Evolutionary conservation across 1,140 invertebrate genomes (phyloP).

Genomic region (Cydia strobilella): DNA sequence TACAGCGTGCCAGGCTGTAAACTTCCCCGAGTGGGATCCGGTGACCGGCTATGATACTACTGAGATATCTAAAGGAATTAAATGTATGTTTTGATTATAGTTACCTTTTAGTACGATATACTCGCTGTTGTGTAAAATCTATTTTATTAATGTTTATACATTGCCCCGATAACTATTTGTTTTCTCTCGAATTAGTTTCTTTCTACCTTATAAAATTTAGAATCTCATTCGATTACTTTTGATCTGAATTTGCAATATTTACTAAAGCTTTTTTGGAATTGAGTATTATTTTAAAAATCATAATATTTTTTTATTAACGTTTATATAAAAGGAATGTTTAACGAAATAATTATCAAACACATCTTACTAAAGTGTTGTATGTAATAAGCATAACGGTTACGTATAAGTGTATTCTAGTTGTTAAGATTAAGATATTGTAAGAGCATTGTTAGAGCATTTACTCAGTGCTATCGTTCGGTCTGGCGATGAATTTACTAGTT

Average conservation of each 20-base stretch:
- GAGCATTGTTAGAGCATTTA: slow-evolving; percentile 39
- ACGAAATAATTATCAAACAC: slow-evolving; percentile 32
- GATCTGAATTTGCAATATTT: slow-evolving; percentile 37
- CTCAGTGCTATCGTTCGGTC: slow-evolving; percentile 24
- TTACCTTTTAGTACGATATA: slow-evolving; percentile 51
- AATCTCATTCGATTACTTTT: slow-evolving; percentile 48
- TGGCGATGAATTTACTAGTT: slow-evolving; percentile 28
- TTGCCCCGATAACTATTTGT: slow-evolving; percentile 31
- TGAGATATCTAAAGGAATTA: slow-evolving; percentile 58
- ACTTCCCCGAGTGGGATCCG: neutral
- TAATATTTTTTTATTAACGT: slow-evolving; percentile 60
- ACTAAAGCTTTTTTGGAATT: slow-evolving; percentile 54
- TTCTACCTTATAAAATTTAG: slow-evolving; percentile 39
- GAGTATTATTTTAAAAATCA: slow-evolving; percentile 55
- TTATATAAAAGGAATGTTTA: slow-evolving; percentile 49
- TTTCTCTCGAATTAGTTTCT: slow-evolving; percentile 34
- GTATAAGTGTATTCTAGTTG: slow-evolving; percentile 49
- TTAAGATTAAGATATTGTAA: slow-evolving; percentile 43
- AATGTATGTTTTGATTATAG: slow-evolving; percentile 50
- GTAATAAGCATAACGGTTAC: slow-evolving; percentile 42
- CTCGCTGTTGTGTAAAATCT: slow-evolving; percentile 48
- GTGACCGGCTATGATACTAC: slow-evolving; percentile 52
- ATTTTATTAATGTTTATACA: slow-evolving; percentile 57
- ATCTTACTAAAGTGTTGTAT: slow-evolving; percentile 46
- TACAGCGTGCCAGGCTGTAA: neutral